Evolutionary conservation across 2,888 invertebrate species (phyloP).

Genomic region (Tenodera sinensis): DNA sequence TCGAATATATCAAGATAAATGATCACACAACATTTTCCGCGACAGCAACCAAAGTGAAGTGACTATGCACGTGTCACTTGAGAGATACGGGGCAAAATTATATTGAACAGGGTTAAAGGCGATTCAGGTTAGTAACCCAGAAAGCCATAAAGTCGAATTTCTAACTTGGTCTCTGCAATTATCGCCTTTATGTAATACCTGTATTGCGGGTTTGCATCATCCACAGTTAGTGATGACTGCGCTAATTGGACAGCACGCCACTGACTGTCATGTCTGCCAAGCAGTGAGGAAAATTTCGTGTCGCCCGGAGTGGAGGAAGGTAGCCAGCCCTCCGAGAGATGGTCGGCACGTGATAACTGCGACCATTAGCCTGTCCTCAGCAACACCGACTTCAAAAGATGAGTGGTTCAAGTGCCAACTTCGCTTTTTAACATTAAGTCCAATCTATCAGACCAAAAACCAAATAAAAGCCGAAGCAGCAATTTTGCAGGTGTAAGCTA

Average conservation of each 20-base stretch:
- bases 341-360: constrained; percentile 6
- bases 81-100: too few relatives aligned
- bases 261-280: background rate
- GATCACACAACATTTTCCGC: too few relatives aligned
- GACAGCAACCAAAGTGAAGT: too few relatives aligned
- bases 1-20: too few relatives aligned
- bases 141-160: too few relatives aligned
- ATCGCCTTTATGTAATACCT: too few relatives aligned
- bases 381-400: background rate
- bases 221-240: background rate
- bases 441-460: background rate
- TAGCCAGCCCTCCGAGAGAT: background rate
- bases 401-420: background rate
- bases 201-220: too few relatives aligned
- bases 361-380: constrained; percentile 7
- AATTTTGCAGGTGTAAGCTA: too few relatives aligned
- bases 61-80: too few relatives aligned
- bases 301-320: background rate
- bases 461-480: background rate
- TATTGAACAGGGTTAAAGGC: too few relatives aligned
- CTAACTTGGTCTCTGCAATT: too few relatives aligned
- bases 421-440: background rate
- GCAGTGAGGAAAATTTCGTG: background rate
- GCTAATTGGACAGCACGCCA: background rate
- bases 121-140: too few relatives aligned